These are phyloP conservation scores for Pomacea canaliculata DNA, from an alignment of 2,888 invertebrate genomes.

Conservation along the genomic window DNA sequence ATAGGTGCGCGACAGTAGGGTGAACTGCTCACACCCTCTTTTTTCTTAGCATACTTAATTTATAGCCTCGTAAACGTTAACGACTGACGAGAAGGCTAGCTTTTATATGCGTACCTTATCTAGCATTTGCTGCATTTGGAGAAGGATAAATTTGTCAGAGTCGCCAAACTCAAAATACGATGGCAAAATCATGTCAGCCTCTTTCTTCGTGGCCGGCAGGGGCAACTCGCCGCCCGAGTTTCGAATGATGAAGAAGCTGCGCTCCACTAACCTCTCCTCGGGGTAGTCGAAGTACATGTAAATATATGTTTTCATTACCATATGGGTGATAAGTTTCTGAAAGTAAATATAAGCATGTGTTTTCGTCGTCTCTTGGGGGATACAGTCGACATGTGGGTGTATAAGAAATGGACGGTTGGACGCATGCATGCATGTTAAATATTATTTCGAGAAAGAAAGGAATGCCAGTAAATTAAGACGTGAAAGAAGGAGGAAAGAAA, in stretches of 20 bases:
- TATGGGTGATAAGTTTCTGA: conserved; percentile 68
- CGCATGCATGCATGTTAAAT: too few relatives aligned
- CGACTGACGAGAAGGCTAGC: background rate
- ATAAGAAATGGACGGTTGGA: too few relatives aligned
- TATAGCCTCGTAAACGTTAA: background rate
- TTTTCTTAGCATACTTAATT: too few relatives aligned
- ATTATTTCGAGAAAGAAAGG: too few relatives aligned
- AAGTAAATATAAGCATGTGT: conserved; percentile 21
- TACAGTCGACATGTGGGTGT: too few relatives aligned
- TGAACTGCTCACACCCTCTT: too few relatives aligned
- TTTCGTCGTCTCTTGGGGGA: too few relatives aligned
- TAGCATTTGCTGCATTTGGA: conserved; percentile 73
- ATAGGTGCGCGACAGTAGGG: too few relatives aligned
- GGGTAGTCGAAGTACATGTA: conserved; percentile 65
- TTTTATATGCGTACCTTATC: conserved; percentile 72
- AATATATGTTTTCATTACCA: conserved; percentile 63
- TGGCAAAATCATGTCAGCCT: conserved; percentile 78
- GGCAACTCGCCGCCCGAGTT: conserved; percentile 74
- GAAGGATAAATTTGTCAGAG: conserved; percentile 74
- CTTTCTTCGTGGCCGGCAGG: conserved; percentile 73
- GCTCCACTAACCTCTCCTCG: conserved; percentile 64
- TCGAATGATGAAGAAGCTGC: conserved; percentile 81
- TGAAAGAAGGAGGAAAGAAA: too few relatives aligned
- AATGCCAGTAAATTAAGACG: too few relatives aligned
- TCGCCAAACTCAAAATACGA: conserved; percentile 80